Evolutionary conservation across 2,888 invertebrate species (phyloP).

Genomic region (Graphium colonna): DNA sequence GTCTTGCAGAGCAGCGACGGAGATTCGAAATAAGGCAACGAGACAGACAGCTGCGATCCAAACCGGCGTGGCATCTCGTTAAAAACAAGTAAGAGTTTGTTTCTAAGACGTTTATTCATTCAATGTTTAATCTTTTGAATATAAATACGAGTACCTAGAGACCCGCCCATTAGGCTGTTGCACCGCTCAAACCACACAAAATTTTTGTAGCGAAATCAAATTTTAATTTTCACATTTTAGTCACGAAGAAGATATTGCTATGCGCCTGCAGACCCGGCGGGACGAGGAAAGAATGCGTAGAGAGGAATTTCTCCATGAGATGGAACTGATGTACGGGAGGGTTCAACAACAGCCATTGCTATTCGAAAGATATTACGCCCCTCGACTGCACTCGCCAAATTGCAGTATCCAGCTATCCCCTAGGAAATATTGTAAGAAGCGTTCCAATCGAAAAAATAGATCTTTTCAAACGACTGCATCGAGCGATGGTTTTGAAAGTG

Average conservation of each 20-base stretch:
- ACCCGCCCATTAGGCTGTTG: too few species aligned
- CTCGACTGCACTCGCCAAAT: slow-evolving; percentile 52
- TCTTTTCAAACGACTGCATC: slow-evolving; percentile 53
- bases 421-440: slow-evolving; percentile 55
- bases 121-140: background rate
- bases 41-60: slow-evolving; percentile 80
- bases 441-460: slow-evolving; percentile 40
- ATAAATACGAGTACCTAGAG: background rate
- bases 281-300: slow-evolving; percentile 84
- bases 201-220: too few species aligned
- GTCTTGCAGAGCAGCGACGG: slow-evolving; percentile 80
- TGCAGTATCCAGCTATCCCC: slow-evolving; percentile 60
- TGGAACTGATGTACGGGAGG: slow-evolving; percentile 86
- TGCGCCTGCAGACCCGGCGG: slow-evolving; percentile 82
- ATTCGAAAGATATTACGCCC: slow-evolving; percentile 85
- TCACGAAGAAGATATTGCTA: slow-evolving; percentile 84
- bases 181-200: too few species aligned
- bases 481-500: slow-evolving; percentile 57
- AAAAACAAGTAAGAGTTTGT: slow-evolving; percentile 73
- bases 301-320: slow-evolving; percentile 84
- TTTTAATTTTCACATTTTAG: too few species aligned
- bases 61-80: slow-evolving; percentile 86
- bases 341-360: slow-evolving; percentile 85
- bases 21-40: slow-evolving; percentile 79
- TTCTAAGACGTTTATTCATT: background rate